These are phyloP conservation scores for Cylindroiulus punctatus DNA, from an alignment of 2,888 invertebrate species.

Conservation along the genomic window DNA sequence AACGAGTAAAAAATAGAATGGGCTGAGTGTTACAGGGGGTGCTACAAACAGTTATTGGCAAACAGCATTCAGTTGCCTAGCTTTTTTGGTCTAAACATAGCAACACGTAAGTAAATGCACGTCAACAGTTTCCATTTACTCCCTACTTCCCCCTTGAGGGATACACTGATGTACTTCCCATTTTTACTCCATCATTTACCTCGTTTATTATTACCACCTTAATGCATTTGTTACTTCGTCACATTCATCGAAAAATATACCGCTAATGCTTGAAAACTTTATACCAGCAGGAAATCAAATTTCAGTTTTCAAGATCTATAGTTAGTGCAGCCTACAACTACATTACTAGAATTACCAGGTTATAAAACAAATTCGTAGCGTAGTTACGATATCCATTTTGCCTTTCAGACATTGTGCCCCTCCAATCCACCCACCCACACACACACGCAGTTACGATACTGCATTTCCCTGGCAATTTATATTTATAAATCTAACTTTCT, in stretches of 20 bases:
- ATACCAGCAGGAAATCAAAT: no score
- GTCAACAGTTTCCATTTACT: background rate
- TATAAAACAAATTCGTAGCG: no score
- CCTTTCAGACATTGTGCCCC: no score
- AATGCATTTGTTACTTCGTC: background rate
- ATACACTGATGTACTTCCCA: slow-evolving; percentile 22
- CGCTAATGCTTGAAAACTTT: no score
- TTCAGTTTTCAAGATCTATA: no score
- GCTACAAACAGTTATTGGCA: slow-evolving; percentile 23
- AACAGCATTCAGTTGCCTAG: background rate
- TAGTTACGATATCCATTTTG: no score
- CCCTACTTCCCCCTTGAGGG: background rate
- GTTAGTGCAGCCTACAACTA: no score
- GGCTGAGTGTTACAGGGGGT: background rate
- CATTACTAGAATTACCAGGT: no score
- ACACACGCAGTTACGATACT: no score
- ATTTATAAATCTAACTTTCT: no score
- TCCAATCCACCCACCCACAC: no score
- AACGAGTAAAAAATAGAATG: background rate
- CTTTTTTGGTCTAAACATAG: slow-evolving; percentile 32
- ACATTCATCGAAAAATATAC: background rate
- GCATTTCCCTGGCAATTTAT: no score
- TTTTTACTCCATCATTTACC: slow-evolving; percentile 44
- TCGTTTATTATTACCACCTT: slow-evolving; percentile 46
- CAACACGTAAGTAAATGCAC: slow-evolving; percentile 41